Percentiles rank a stretch among this genome's conserved stretches.
Conservation (phyloP, 2,113 vertebrate genomes). For the Bombycilla garrulus region DNA sequence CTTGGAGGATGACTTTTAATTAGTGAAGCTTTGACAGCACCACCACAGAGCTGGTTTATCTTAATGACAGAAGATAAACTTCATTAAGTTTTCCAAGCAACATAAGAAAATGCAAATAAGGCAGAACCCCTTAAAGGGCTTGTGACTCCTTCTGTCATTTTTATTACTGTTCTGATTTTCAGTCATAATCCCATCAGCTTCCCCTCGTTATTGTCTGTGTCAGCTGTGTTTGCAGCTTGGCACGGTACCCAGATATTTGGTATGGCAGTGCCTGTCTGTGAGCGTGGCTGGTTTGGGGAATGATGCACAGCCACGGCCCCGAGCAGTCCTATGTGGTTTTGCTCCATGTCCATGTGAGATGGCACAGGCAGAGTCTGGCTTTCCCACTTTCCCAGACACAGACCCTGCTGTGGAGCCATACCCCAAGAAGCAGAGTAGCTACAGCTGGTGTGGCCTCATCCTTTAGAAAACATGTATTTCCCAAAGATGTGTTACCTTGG, state of each 20-base stretch:
- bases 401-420: rapidly evolving
- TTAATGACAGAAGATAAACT: slow-evolving; percentile 44
- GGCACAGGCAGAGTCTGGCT: not conserved
- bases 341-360: not conserved
- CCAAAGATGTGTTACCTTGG: not conserved
- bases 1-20: slow-evolving; percentile 40
- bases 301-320: rapidly evolving
- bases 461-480: not conserved
- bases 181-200: not conserved
- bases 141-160: not conserved
- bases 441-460: not conserved
- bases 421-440: not conserved
- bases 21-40: slow-evolving; percentile 4
- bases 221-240: not conserved
- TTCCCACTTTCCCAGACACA: rapidly evolving
- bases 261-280: not conserved
- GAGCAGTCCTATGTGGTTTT: not conserved
- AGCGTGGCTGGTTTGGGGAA: not conserved
- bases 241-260: not conserved
- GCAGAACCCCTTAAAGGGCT: not conserved
- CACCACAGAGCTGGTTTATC: slow-evolving; percentile 35
- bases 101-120: slow-evolving; percentile 35
- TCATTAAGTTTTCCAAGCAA: slow-evolving; percentile 32
- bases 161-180: slow-evolving; percentile 20
- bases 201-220: not conserved